phyloP scores from a whole-genome alignment of 2,113 vertebrate species.

The Aptenodytes forsteri region DNA sequence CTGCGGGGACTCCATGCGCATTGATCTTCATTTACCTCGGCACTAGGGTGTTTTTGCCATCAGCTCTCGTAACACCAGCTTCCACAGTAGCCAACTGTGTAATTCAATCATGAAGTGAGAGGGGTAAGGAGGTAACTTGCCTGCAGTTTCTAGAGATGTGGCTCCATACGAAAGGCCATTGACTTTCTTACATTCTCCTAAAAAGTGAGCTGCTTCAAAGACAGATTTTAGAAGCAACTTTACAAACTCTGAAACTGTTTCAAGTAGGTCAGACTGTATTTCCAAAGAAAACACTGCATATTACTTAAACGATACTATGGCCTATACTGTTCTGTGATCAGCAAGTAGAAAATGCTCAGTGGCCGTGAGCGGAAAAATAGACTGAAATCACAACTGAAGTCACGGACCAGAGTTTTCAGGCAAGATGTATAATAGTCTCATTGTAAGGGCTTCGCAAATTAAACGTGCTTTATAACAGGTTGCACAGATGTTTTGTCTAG shows the following conservation, averaged over 20 bases:
- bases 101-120: too few relatives aligned
- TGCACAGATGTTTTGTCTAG: constrained; percentile 56
- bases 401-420: neutral
- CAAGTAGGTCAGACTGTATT: neutral
- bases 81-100: neutral
- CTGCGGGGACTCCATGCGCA: neutral
- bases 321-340: too few relatives aligned
- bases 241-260: neutral
- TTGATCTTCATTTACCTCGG: neutral
- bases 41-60: neutral
- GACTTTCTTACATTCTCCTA: neutral
- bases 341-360: neutral
- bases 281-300: neutral
- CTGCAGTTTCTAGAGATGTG: neutral
- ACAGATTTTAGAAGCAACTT: neutral
- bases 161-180: neutral
- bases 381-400: neutral
- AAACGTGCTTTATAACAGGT: neutral
- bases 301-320: neutral
- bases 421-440: neutral
- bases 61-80: neutral
- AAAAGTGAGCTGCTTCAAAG: neutral
- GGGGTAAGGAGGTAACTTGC: neutral
- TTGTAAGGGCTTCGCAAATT: constrained; percentile 4
- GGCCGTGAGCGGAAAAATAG: neutral